phyloP scores from a whole-genome alignment of 2,113 vertebrate genomes.

The Rattus rattus region DNA sequence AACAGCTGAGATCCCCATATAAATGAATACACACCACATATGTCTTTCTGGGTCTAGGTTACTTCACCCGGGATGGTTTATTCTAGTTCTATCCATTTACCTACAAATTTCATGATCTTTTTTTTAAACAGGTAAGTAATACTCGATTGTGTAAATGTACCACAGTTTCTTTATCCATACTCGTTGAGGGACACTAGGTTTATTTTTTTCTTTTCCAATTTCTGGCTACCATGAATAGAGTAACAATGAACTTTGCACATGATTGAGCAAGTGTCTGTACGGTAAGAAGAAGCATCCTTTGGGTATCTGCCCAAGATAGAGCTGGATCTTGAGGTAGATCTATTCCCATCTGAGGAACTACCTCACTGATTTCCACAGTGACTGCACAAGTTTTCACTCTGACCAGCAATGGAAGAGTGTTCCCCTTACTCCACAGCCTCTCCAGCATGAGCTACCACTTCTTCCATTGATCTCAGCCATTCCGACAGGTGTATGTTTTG shows the following conservation, averaged over 20 bases:
- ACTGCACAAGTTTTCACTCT: neutral
- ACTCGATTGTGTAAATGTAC: neutral
- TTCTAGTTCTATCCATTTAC: neutral
- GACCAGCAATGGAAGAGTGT: neutral
- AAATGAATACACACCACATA: neutral
- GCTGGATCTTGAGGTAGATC: neutral
- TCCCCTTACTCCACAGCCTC: neutral
- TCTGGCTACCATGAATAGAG: too few relatives aligned
- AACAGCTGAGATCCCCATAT: neutral
- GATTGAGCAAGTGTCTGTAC: neutral
- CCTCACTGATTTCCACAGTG: neutral
- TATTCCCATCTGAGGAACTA: neutral
- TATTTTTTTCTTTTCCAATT: fast-evolving
- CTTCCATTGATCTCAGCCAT: neutral
- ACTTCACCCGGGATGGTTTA: neutral
- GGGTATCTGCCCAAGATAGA: neutral
- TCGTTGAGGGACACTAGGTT: neutral
- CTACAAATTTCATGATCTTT: neutral
- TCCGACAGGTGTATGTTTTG: neutral
- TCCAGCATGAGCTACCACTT: neutral
- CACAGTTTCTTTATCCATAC: neutral
- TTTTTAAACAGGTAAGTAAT: neutral
- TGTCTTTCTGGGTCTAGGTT: neutral
- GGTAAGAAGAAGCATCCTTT: neutral
- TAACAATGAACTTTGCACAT: neutral